Percentiles rank a stretch among this genome's conserved stretches.
Conservation (phyloP, 2,113 vertebrate genomes). For the Boulengeromyrus knoepffleri region DNA sequence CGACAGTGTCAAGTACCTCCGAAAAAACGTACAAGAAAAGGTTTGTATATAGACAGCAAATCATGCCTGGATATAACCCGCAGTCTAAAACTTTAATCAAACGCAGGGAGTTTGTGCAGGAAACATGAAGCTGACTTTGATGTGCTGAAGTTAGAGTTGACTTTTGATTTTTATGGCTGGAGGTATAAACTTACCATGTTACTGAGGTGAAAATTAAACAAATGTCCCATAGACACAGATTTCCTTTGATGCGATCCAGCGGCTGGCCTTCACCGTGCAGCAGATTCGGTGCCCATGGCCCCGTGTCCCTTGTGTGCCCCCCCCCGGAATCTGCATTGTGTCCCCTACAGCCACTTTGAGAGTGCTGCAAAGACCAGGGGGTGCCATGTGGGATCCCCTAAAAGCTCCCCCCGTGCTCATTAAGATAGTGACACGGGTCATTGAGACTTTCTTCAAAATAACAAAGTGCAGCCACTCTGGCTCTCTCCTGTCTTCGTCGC, state of each 20-base stretch:
- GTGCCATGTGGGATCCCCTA: conserved; percentile 52
- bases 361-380: background rate
- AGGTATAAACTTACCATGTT: background rate
- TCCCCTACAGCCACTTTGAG: background rate
- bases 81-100: background rate
- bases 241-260: background rate
- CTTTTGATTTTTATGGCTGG: background rate
- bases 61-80: background rate
- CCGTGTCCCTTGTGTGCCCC: background rate
- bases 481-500: conserved; percentile 50
- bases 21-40: background rate
- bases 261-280: background rate
- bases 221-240: background rate
- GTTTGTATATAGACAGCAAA: background rate
- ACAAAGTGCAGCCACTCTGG: conserved; percentile 65
- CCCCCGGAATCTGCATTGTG: background rate
- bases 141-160: background rate
- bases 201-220: conserved; percentile 1
- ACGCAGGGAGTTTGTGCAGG: conserved; percentile 3
- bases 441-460: conserved; percentile 52
- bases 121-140: conserved; percentile 1
- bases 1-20: background rate
- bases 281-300: background rate
- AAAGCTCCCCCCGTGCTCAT: conserved; percentile 60
- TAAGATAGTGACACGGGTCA: conserved; percentile 58